These are phyloP conservation scores for Ostrea edulis DNA, from an alignment of 1,140 invertebrate genomes.

Conservation along the genomic window DNA sequence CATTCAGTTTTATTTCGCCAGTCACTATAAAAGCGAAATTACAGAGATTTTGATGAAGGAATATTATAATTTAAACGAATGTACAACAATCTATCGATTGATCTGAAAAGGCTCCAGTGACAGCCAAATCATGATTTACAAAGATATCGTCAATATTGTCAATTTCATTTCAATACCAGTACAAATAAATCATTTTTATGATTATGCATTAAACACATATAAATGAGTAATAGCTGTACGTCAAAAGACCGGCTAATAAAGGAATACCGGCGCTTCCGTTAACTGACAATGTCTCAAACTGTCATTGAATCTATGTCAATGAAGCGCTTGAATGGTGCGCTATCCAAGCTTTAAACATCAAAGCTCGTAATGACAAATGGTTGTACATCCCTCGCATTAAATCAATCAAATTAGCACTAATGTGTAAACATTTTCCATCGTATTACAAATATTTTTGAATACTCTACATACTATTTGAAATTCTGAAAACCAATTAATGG, in stretches of 20 bases:
- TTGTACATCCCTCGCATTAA: conserved; percentile 28
- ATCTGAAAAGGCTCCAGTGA: conserved; percentile 21
- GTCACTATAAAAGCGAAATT: conserved; percentile 20
- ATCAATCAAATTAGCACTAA: conserved; percentile 36
- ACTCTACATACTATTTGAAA: conserved; percentile 10
- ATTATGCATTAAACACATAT: conserved; percentile 41
- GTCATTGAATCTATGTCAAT: conserved; percentile 15
- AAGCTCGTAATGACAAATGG: conserved; percentile 18
- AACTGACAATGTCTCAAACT: conserved; percentile 32
- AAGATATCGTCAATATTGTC: conserved; percentile 34
- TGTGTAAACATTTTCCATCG: background rate
- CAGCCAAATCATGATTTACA: conserved; percentile 17
- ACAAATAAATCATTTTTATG: conserved; percentile 41
- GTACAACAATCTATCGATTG: conserved; percentile 30
- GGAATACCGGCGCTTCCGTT: conserved; percentile 29
- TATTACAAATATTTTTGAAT: conserved; percentile 17
- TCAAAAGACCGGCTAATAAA: conserved; percentile 32
- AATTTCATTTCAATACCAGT: conserved; percentile 35
- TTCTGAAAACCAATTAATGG: conserved; percentile 20
- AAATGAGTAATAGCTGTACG: conserved; percentile 24
- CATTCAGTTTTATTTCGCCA: conserved; percentile 39
- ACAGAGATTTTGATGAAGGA: conserved; percentile 28
- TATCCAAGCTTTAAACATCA: conserved; percentile 28
- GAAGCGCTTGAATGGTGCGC: conserved; percentile 27
- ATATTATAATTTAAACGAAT: conserved; percentile 34